Conservation (phyloP, 2,113 vertebrate genomes). For the Pimephales promelas region DNA sequence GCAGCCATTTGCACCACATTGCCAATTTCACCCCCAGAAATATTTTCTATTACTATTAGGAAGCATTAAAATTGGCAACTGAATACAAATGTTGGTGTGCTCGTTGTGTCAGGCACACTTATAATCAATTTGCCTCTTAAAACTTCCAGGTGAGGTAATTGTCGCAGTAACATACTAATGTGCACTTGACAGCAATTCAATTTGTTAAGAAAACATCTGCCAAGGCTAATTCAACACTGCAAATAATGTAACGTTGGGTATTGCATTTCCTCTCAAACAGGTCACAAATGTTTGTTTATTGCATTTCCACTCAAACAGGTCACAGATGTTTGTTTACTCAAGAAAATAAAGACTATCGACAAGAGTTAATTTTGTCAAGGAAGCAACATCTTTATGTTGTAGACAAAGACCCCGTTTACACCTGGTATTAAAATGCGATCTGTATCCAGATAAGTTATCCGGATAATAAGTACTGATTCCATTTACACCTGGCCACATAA, state of each 20-base stretch:
- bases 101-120: not conserved
- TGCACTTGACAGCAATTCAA: not conserved
- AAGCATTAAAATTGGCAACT: constrained; percentile 10
- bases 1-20: constrained; percentile 1
- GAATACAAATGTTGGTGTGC: constrained; percentile 10
- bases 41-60: constrained; percentile 14
- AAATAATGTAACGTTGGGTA: constrained; percentile 2
- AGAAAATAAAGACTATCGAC: not conserved
- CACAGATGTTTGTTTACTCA: not conserved
- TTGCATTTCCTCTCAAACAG: not conserved
- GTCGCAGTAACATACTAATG: not conserved
- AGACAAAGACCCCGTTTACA: too few species aligned
- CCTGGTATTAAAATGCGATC: too few species aligned
- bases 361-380: not conserved
- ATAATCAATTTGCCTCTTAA: constrained; percentile 14
- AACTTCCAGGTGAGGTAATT: constrained; percentile 8
- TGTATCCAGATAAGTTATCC: too few species aligned
- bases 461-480: too few species aligned
- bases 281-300: not conserved
- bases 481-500: too few species aligned
- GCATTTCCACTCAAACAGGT: not conserved
- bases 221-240: not conserved
- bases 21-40: constrained; percentile 17
- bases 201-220: constrained; percentile 6
- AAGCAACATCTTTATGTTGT: not conserved